These are phyloP conservation scores for Epiperipatus broadwayi DNA, from an alignment of 2,888 invertebrate species.

Conservation along the genomic window DNA sequence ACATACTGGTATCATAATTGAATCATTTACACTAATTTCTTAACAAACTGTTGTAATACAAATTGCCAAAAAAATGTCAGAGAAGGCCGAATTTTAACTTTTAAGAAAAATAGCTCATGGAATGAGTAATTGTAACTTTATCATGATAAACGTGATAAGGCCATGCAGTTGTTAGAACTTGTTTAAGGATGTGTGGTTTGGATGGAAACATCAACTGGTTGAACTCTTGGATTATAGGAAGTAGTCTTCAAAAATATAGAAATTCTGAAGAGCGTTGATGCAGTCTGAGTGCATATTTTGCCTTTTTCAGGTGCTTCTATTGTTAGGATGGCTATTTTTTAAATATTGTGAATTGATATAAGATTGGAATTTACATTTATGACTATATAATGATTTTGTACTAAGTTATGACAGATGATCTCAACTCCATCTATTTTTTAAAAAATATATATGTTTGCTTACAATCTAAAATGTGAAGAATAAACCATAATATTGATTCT, in stretches of 20 bases:
- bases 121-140: constrained; percentile 50
- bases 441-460: constrained; percentile 53
- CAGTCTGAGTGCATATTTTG: constrained; percentile 33
- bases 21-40: constrained; percentile 60
- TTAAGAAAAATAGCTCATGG: constrained; percentile 71
- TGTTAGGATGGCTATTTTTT: background rate
- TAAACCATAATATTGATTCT: constrained; percentile 65
- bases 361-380: constrained; percentile 47
- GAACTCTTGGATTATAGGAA: constrained; percentile 61
- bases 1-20: constrained; percentile 57
- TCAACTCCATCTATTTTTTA: constrained; percentile 40
- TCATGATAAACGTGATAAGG: constrained; percentile 86
- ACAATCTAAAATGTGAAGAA: constrained; percentile 55
- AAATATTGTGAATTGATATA: constrained; percentile 44
- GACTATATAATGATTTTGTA: constrained; percentile 48
- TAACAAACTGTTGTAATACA: constrained; percentile 49
- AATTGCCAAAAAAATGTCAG: constrained; percentile 58
- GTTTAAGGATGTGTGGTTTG: constrained; percentile 53
- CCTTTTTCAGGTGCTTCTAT: background rate
- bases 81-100: constrained; percentile 70
- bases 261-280: constrained; percentile 58
- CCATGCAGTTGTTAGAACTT: constrained; percentile 81
- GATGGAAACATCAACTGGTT: constrained; percentile 69
- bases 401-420: constrained; percentile 50
- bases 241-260: constrained; percentile 67